Percentiles rank a stretch among this genome's conserved stretches.
Conservation (phyloP, 2,888 invertebrate genomes). For the Amblyjoppa proteus region DNA sequence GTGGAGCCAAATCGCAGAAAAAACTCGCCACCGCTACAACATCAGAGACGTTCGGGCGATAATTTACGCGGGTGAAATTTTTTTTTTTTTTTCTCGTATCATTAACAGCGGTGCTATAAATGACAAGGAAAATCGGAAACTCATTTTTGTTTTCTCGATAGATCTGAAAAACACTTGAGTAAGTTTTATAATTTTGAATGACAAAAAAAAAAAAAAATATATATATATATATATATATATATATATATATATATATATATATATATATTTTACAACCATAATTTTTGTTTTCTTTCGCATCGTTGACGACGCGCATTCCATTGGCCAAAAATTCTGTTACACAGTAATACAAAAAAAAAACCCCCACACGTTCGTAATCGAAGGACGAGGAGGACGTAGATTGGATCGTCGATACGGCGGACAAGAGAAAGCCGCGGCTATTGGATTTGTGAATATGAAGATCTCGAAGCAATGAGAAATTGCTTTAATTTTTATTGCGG, state of each 20-base stretch:
- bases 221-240: neutral
- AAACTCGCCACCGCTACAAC: slow-evolving; percentile 90
- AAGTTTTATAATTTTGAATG: slow-evolving; percentile 54
- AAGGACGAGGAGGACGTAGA: slow-evolving; percentile 8
- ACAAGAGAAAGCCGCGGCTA: neutral
- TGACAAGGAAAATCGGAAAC: slow-evolving; percentile 39
- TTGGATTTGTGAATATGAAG: neutral
- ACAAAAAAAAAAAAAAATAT: neutral
- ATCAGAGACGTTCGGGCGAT: slow-evolving; percentile 81
- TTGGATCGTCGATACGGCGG: neutral
- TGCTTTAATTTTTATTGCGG: neutral
- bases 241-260: neutral
- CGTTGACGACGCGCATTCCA: neutral
- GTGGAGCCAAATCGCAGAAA: slow-evolving; percentile 89
- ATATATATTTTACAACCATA: neutral
- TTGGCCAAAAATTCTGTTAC: slow-evolving; percentile 29
- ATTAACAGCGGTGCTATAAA: slow-evolving; percentile 19
- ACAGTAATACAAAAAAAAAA: neutral
- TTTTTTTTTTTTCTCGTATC: slow-evolving; percentile 21
- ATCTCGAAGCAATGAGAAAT: slow-evolving; percentile 24
- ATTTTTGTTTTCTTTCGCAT: slow-evolving; percentile 2
- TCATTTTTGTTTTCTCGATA: slow-evolving; percentile 35
- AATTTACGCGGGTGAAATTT: slow-evolving; percentile 48
- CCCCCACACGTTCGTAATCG: slow-evolving; percentile 12
- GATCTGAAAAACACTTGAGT: slow-evolving; percentile 61